Conservation (phyloP, 2,888 invertebrate species). For the Himalopsyche kuldschensis region DNA sequence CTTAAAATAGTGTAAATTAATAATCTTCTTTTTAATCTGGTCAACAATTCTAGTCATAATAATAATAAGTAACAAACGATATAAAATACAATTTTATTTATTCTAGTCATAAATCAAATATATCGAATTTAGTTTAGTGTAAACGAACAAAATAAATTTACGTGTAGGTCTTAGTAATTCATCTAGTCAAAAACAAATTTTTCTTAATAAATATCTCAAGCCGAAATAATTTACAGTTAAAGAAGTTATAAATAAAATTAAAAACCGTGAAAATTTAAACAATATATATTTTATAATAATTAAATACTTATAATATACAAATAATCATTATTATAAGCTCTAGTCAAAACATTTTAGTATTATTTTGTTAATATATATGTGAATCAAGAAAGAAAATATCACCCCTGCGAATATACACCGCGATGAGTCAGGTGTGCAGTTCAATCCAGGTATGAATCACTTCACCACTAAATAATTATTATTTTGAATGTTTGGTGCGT, state of each 20-base stretch:
- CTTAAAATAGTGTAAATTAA: neutral
- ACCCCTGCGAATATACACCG: slow-evolving; percentile 18
- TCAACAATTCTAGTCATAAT: neutral
- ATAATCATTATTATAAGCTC: neutral
- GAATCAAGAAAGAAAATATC: neutral
- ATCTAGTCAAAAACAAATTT: too few species aligned
- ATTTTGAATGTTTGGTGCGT: slow-evolving; percentile 25
- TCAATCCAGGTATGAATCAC: slow-evolving; percentile 37
- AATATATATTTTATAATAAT: neutral
- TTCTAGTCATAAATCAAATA: too few species aligned
- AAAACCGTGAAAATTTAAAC: too few species aligned
- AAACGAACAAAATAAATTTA: too few species aligned
- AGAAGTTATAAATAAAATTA: neutral
- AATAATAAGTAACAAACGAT: too few species aligned
- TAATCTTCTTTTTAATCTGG: neutral
- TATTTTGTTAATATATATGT: neutral
- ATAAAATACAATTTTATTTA: neutral
- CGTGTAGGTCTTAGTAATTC: too few species aligned
- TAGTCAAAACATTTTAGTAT: neutral
- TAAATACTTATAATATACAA: neutral
- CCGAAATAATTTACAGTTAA: neutral
- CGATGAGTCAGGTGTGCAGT: slow-evolving; percentile 33
- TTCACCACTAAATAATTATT: slow-evolving; percentile 20
- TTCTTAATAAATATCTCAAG: too few species aligned
- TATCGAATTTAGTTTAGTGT: too few species aligned